These are phyloP conservation scores for Drosophila melanogaster DNA, from an alignment of 1,140 invertebrate species.

Conservation along the genomic window Release_6_plus_ISO1_MT NT_033777.3:26628501-26629000, in stretches of 20 bases:
- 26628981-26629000: constrained; percentile 29
- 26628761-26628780: constrained; percentile 63
- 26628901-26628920: constrained; percentile 47
- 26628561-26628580: constrained; percentile 37
- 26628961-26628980: constrained; percentile 54
- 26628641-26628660: constrained; percentile 79
- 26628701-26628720: constrained; percentile 56
- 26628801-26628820: constrained; percentile 46
- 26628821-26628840: constrained; percentile 46
- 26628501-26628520: constrained; percentile 6
- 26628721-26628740: constrained; percentile 49
- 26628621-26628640: constrained; percentile 67
- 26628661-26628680: constrained; percentile 67
- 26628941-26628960: not conserved
- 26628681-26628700: constrained; percentile 61
- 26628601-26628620: constrained; percentile 71
- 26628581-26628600: constrained; percentile 38
- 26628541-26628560: constrained; percentile 18
- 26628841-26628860: constrained; percentile 67
- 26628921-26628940: constrained; percentile 37
- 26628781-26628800: constrained; percentile 42
- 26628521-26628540: constrained; percentile 12
- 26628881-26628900: constrained; percentile 60
- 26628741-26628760: constrained; percentile 33
- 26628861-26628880: constrained; percentile 52